These are phyloP conservation scores for Napeogenes sylphis DNA, from an alignment of 2,888 invertebrate species.

Conservation along the genomic window DNA sequence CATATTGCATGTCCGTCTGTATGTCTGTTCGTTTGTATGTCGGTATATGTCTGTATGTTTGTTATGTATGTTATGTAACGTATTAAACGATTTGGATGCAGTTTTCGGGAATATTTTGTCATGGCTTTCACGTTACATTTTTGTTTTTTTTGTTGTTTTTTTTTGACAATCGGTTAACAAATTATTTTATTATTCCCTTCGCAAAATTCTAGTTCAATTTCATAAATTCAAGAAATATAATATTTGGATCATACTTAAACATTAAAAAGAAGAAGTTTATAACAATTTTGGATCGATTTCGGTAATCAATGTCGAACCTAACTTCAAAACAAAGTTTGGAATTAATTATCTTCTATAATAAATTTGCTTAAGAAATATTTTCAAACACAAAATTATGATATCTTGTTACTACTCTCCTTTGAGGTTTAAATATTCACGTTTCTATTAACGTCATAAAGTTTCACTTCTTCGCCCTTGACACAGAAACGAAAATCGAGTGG, in stretches of 20 bases:
- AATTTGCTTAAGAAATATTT: background rate
- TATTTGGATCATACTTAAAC: background rate
- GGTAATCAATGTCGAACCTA: background rate
- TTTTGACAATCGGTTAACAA: too few relatives aligned
- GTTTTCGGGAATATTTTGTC: too few relatives aligned
- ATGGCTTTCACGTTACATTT: too few relatives aligned
- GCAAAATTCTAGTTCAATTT: too few relatives aligned
- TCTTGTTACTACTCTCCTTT: background rate
- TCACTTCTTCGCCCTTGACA: background rate
- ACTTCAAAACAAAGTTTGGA: background rate
- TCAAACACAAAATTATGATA: background rate
- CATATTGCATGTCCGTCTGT: too few relatives aligned
- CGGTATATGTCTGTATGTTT: too few relatives aligned
- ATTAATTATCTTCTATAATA: slow-evolving; percentile 2
- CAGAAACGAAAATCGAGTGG: background rate
- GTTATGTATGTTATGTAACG: too few relatives aligned
- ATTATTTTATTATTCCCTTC: too few relatives aligned
- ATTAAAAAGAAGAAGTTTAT: background rate
- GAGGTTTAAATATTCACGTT: background rate
- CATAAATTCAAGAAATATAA: background rate
- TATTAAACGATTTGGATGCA: too few relatives aligned
- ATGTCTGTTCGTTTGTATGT: too few relatives aligned
- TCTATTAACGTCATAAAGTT: background rate
- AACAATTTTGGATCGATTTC: background rate
- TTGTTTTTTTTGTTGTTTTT: too few relatives aligned